Evolutionary conservation across 2,888 invertebrate species (phyloP), one percentile per base, ranked within the genome.

Genomic region (Pandemis heparana): DNA sequence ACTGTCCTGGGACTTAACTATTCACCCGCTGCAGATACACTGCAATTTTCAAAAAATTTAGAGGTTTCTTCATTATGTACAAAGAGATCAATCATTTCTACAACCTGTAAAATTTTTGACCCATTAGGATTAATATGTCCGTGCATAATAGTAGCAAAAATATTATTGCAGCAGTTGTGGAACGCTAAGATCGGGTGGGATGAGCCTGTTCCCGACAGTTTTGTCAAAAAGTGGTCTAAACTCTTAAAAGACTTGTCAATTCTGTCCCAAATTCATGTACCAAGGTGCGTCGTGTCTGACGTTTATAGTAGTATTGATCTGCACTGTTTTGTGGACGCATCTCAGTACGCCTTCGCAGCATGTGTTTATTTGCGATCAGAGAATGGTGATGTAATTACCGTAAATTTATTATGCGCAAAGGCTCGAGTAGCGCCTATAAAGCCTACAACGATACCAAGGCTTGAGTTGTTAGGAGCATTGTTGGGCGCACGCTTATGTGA

Each of bases 241-340:
- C n/a, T 62, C 9, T 5, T 41, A 4, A 62, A 41, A 41, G n/a
- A 62, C 4, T 62, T 62, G 6, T 16, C n/a, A 16, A 6, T 16
- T 5, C 4, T 53, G 14, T 53, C 53, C 0, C n/a, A 53, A 16
- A 53, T 53, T 16, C 39, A 62, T 8, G 41, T 62, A 41, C 9
- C 39, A 4, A 39, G 39, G 14, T 14, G 41, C 16, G 61, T 53
- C 8, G 1, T 16, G 8, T 53, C 16, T 53, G 16, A 53, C 0
- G 3, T 5, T 4, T 18, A n/a, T 16, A n/a, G 14, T 16, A 6
- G 14, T 16, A 53, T 41, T 39, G 61, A 62, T 9, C 10, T 62
- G 8, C 61, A 62, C 39, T 62, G 61, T 62, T 62, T 62, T 41
- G 61, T 62, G 4, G 43, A 62, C 18, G 62, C 62, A 0, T 62